Base-by-base conservation (phyloP, 2,888 invertebrate species). In the Corythucha ciliata region DNA sequence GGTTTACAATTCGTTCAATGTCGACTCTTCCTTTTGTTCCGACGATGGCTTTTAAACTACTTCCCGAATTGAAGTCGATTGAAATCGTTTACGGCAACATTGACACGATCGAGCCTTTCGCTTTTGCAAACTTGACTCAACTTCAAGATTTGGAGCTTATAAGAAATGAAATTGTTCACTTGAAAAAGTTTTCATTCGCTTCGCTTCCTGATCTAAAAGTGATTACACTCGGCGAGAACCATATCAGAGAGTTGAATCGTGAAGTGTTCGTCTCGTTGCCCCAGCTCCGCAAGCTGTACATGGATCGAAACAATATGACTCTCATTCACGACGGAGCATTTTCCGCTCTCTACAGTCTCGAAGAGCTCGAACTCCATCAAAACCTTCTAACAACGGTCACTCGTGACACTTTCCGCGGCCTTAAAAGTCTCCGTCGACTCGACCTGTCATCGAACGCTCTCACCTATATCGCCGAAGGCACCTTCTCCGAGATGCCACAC, bases 281-380 rank as follows among this genome's bases (percentile, higher is more conserved):
- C 0, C 74, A 75, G 49, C 69, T 86, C 57, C 78, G 79, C 61
- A 79, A 82, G 57, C 75, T 96, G 33, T 79, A 79, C 57, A 74
- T 96, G 46, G 86, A 88, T 61, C 82, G 83, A 65, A 96, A 96
- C 70, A 83, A 84, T 65, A 76, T 96, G 59, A 81, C 84, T 55
- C 75, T 79, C 27, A 75, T 92, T 57, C 90, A 88, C 61, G 88
- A 90, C 57, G 83, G 83, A 56, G 83, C 93, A 20, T 90, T 86
- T 63, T 75, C 75, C 60, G 77, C 82, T 59, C 72, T 86, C 65
- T 76, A 77, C 48, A 79, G 83, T 62, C 72, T 93, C 47, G 74
- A 83, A 47, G 83, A 83, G 63, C 72, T 94, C 60, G 87, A 91
- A 68, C 70, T 93, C 64, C 85, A 83, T 65, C 76, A 76, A 63